phyloP scores from a whole-genome alignment of 2,888 invertebrate genomes.

The Diarsia mendica region DNA sequence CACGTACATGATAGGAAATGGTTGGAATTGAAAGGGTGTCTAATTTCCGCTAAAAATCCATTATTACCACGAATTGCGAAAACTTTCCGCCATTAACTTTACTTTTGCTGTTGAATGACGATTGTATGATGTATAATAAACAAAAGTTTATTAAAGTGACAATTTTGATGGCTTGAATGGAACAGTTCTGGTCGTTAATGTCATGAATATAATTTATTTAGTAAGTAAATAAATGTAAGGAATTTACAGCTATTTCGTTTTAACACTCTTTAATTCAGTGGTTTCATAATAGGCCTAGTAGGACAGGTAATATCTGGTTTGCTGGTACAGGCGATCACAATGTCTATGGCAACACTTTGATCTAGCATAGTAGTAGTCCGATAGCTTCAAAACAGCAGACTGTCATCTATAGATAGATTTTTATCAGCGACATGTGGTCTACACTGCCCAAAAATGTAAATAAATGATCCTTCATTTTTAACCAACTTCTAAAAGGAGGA shows the following conservation, averaged over 20 bases:
- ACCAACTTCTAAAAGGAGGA: no score
- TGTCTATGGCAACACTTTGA: no score
- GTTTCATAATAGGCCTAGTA: background rate
- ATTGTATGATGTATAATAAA: constrained; percentile 70
- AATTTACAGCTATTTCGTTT: background rate
- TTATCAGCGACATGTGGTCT: background rate
- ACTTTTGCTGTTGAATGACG: constrained; percentile 71
- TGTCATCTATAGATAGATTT: no score
- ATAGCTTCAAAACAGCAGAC: no score
- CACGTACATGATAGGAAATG: constrained; percentile 60
- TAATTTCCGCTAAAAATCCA: constrained; percentile 81
- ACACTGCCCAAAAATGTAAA: background rate
- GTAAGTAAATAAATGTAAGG: background rate
- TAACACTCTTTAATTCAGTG: background rate
- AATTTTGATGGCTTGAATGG: constrained; percentile 39
- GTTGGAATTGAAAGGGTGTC: constrained; percentile 70
- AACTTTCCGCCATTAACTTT: constrained; percentile 79
- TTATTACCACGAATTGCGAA: constrained; percentile 80
- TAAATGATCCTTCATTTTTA: background rate
- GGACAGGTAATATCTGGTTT: background rate
- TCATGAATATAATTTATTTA: constrained; percentile 37
- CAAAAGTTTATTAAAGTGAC: constrained; percentile 65
- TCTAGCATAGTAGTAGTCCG: no score
- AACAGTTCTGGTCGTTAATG: constrained; percentile 37
- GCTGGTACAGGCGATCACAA: background rate